Base-by-base conservation (phyloP, 2,797 vertebrate genomes). In the Schizopygopsis malacanthus region DNA sequence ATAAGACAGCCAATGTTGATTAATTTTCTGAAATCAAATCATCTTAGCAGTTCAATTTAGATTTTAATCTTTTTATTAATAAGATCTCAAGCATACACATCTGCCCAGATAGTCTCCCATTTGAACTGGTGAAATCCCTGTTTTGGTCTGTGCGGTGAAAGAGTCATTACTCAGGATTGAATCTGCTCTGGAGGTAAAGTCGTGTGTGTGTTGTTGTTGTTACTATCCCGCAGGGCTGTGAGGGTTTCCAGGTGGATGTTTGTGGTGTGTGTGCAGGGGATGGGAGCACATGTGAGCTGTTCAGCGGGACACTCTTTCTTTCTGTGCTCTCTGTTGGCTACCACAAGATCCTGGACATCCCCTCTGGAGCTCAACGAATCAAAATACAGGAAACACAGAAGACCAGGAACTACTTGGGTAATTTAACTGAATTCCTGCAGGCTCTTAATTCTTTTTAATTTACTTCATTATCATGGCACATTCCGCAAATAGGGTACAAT, bases 321-420 rank as follows among this genome's bases (percentile, higher is more conserved):
- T 90, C 89, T 39, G 92, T 94, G 85, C 94, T 95, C 12, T 91
- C 81, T 0, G 69, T 95, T 83, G 94, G 94, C 81, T 95, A 96
- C 89, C 94, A 96, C 90, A 95, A 94, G 91, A 91, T 96, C 76
- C 61, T 91, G 61, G 93, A 94, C 86, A 94, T 96, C 85, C 95
- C 95, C 61, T 89, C 90, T 72, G 95, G 94, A 91, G 94, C 95
- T 6, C 43, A 82, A 45, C 93, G 91, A 90, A 92, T 96, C 90
- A 93, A 87, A 83, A 92, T 96, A 81, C 87, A 88, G 69, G 95
- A 96, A 92, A 92, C 87, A 2, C 71, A 86, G 69, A 96, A 96
- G 87, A 95, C 93, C 88, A 91, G 92, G 69, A 96, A 94, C 89
- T 95, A 96, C 87, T 91, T 95, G 65, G 94, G 95, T 95, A 87